Evolutionary conservation across 2,797 vertebrate genomes (phyloP).

Genomic region (Mycteria americana): DNA sequence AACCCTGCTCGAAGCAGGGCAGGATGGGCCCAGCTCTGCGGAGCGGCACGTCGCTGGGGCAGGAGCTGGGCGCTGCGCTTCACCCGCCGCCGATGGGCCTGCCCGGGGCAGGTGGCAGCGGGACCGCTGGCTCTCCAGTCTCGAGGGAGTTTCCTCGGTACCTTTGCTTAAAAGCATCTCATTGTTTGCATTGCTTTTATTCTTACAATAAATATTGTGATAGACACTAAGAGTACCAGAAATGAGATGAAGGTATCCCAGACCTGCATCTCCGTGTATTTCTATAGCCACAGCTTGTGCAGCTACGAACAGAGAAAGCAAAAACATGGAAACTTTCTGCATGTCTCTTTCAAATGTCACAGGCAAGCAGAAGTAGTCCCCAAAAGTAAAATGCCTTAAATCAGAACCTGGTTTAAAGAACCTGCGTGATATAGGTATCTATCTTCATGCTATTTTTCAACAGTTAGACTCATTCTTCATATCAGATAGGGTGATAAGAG

Average conservation of each 20-base stretch:
- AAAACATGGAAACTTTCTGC: neutral
- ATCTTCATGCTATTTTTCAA: neutral
- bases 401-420: neutral
- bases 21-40: neutral
- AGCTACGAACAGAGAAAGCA: neutral
- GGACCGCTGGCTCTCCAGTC: neutral
- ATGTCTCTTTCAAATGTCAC: neutral
- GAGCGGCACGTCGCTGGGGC: fast-evolving
- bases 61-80: neutral
- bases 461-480: neutral
- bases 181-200: neutral
- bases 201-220: neutral
- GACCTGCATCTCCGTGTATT: neutral
- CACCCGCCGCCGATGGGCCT: too few relatives aligned
- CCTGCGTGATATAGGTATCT: neutral
- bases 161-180: neutral
- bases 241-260: neutral
- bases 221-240: neutral
- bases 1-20: neutral
- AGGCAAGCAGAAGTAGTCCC: neutral
- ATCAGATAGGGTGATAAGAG: neutral
- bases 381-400: neutral
- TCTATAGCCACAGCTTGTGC: neutral
- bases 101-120: fast-evolving
- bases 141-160: neutral